A percentile compares a stretch with the other conserved stretches of the same genome.
Conservation (phyloP, 2,113 vertebrate genomes). For the Myrmecophaga tridactyla region DNA sequence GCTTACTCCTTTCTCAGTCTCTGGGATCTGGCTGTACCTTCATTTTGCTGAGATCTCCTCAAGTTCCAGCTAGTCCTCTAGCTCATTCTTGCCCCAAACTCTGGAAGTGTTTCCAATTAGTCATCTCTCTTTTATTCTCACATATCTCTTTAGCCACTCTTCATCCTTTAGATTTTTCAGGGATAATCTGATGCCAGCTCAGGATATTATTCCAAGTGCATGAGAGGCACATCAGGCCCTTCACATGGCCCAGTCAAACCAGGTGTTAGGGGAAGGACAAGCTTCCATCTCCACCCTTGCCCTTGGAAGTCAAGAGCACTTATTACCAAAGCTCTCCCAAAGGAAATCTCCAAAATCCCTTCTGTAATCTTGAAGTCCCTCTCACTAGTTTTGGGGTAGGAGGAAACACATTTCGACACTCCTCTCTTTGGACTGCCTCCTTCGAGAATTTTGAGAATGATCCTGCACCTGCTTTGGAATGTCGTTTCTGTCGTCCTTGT, state of each 20-base stretch:
- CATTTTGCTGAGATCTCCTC: background rate
- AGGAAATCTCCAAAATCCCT: background rate
- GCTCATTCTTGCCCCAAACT: background rate
- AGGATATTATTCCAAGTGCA: background rate
- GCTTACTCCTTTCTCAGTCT: background rate
- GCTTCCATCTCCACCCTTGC: background rate
- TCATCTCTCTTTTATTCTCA: background rate
- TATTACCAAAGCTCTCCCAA: background rate
- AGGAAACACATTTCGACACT: background rate
- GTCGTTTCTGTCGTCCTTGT: background rate
- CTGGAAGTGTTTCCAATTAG: background rate
- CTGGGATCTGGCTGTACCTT: background rate
- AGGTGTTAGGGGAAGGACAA: background rate
- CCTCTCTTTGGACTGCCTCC: background rate
- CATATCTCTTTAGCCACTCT: background rate
- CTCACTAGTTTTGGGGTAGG: background rate
- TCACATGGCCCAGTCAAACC: background rate
- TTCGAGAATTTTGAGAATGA: background rate
- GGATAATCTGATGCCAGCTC: background rate
- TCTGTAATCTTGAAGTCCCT: background rate
- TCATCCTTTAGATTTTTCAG: background rate
- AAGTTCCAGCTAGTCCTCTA: background rate
- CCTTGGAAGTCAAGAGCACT: too few relatives aligned
- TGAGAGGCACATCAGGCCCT: background rate
- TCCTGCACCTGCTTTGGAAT: background rate